These are phyloP conservation scores for Papilio gigon DNA, from an alignment of 2,888 invertebrate species.

Conservation along the genomic window DNA sequence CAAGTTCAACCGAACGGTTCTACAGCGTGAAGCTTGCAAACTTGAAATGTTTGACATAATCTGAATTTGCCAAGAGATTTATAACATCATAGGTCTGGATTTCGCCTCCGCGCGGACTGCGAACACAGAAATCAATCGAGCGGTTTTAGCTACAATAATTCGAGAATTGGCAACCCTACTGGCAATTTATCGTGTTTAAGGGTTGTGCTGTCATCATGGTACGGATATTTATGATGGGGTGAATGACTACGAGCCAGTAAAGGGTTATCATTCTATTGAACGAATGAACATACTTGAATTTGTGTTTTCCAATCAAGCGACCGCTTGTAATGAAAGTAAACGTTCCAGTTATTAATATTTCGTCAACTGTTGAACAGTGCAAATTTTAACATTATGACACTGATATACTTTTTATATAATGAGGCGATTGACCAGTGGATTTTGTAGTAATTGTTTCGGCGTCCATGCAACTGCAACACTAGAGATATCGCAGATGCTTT, in stretches of 20 bases:
- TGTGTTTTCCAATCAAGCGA: too few relatives aligned
- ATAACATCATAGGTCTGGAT: slow-evolving; percentile 25
- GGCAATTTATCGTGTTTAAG: slow-evolving; percentile 26
- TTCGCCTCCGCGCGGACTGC: slow-evolving; percentile 27
- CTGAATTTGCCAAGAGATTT: slow-evolving; percentile 35
- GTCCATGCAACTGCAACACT: too few relatives aligned
- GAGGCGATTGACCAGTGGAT: too few relatives aligned
- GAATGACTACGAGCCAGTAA: background rate
- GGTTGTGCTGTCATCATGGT: slow-evolving; percentile 23
- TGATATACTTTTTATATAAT: too few relatives aligned
- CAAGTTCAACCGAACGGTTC: slow-evolving; percentile 26
- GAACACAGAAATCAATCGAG: slow-evolving; percentile 39
- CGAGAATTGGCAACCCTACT: slow-evolving; percentile 30
- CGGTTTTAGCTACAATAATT: slow-evolving; percentile 22
- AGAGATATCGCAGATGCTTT: too few relatives aligned
- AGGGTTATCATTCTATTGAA: slow-evolving; percentile 6
- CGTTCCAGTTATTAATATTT: too few relatives aligned
- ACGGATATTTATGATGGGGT: slow-evolving; percentile 19
- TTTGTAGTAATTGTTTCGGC: too few relatives aligned
- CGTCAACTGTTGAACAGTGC: too few relatives aligned
- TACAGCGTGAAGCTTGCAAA: slow-evolving; percentile 22
- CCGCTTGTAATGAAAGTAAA: too few relatives aligned
- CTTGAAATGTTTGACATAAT: slow-evolving; percentile 38
- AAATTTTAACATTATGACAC: too few relatives aligned
- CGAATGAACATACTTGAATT: background rate